These are phyloP conservation scores for Ictalurus punctatus DNA, from an alignment of 2,113 vertebrate species.

Conservation along the genomic window DNA sequence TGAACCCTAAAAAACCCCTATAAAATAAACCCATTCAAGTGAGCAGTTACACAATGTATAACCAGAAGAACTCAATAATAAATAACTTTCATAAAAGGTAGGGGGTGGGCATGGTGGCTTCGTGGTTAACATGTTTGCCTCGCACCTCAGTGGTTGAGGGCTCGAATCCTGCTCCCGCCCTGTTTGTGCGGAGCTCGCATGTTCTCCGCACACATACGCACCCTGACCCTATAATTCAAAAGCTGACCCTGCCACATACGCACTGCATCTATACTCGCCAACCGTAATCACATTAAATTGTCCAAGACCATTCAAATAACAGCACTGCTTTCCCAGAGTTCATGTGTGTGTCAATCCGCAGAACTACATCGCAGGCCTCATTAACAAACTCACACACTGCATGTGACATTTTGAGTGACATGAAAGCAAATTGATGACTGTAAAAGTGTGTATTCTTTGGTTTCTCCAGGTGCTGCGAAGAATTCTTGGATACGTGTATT, in stretches of 20 bases:
- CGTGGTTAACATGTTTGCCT: no score
- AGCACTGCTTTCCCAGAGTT: neutral
- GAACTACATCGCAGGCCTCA: neutral
- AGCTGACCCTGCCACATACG: neutral
- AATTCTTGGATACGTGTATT: neutral
- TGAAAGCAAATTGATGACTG: neutral
- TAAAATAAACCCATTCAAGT: neutral
- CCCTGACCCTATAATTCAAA: no score
- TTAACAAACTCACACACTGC: neutral
- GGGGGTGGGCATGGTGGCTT: no score
- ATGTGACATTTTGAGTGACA: neutral
- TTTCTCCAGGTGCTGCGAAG: neutral
- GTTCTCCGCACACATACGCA: no score
- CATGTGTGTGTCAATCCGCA: neutral
- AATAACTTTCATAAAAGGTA: neutral
- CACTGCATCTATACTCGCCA: neutral
- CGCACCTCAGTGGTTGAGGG: no score
- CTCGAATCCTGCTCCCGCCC: no score
- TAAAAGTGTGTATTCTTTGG: slow-evolving; percentile 5
- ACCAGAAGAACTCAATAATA: neutral
- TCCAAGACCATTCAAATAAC: neutral
- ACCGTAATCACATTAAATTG: neutral
- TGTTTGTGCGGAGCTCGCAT: no score
- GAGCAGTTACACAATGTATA: neutral
- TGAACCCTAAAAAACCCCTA: no score